Conservation (phyloP, 2,888 invertebrate species). For the Melanophora roralis region DNA sequence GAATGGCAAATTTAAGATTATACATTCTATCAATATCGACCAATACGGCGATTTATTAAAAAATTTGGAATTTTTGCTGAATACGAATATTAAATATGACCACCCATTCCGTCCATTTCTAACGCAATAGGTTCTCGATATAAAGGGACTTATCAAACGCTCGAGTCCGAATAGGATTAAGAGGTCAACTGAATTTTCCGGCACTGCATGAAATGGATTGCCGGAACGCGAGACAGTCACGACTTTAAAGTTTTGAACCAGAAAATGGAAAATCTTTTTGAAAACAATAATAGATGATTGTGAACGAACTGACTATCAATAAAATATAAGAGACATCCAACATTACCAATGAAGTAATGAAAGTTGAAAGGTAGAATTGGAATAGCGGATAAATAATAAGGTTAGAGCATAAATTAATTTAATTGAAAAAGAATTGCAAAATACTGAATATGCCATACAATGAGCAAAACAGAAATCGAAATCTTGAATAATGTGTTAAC, state of each 20-base stretch:
- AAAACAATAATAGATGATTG: slow-evolving; percentile 34
- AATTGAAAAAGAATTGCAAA: neutral
- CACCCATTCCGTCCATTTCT: neutral
- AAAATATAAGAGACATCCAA: slow-evolving; percentile 26
- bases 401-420: neutral
- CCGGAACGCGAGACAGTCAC: neutral
- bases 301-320: slow-evolving; percentile 22
- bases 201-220: slow-evolving; percentile 2
- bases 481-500: slow-evolving; percentile 39
- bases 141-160: neutral
- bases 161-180: neutral
- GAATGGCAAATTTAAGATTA: slow-evolving; percentile 37
- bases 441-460: slow-evolving; percentile 39
- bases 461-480: slow-evolving; percentile 47
- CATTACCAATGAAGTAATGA: slow-evolving; percentile 1
- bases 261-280: neutral
- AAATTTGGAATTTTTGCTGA: neutral
- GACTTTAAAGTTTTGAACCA: neutral
- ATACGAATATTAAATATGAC: neutral
- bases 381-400: neutral
- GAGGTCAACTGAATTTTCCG: neutral
- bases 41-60: neutral
- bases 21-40: slow-evolving; percentile 33
- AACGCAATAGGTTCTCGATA: neutral
- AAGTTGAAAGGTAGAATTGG: neutral